A percentile compares a stretch with the other conserved stretches of the same genome.
These are phyloP conservation scores for Ophraella communa DNA, from an alignment of 2,888 invertebrate genomes.

Conservation along the genomic window DNA sequence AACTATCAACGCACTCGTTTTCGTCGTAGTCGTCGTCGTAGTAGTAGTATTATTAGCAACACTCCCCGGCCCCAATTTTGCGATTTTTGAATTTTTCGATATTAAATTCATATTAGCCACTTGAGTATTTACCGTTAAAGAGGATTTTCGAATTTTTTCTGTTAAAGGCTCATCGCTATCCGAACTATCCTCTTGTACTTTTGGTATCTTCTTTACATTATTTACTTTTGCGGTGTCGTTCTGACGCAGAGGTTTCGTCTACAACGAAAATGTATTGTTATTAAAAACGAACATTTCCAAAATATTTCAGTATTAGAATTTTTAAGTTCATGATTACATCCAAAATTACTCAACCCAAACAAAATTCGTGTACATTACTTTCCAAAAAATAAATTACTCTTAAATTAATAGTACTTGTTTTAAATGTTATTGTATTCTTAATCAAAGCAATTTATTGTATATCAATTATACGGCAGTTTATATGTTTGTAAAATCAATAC, in stretches of 20 bases:
- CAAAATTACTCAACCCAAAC: too few species aligned
- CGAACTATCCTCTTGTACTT: constrained; percentile 69
- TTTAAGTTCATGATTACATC: too few species aligned
- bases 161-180: constrained; percentile 84
- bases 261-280: background rate
- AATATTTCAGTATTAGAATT: too few species aligned
- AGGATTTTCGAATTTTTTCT: constrained; percentile 68
- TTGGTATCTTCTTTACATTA: constrained; percentile 45
- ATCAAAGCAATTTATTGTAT: too few species aligned
- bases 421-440: too few species aligned
- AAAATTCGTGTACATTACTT: too few species aligned
- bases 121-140: constrained; percentile 30
- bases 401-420: too few species aligned
- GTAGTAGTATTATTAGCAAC: constrained; percentile 38
- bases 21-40: constrained; percentile 12
- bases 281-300: background rate
- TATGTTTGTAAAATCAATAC: too few species aligned
- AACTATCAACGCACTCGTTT: constrained; percentile 35
- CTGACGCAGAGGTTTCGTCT: constrained; percentile 24
- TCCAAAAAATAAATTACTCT: too few species aligned
- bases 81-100: constrained; percentile 36
- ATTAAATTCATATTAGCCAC: constrained; percentile 38
- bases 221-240: constrained; percentile 48
- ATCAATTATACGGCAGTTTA: too few species aligned
- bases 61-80: constrained; percentile 26